Base-by-base conservation (phyloP, 2,797 vertebrate species). In the Schizopygopsis pylzovi region DNA sequence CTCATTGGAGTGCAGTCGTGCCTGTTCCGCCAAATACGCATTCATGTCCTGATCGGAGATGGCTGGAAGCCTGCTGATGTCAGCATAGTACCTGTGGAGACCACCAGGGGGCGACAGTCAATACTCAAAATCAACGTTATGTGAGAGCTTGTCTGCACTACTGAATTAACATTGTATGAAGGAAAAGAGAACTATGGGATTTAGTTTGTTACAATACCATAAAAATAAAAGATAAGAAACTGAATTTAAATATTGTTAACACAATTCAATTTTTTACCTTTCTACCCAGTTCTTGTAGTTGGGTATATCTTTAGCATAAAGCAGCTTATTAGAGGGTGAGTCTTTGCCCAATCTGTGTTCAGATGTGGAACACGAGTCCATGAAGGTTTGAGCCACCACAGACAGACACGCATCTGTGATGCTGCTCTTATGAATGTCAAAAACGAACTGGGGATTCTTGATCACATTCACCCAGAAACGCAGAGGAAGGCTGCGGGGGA, bases 11-110 rank as follows among this genome's bases (percentile, higher is more conserved):
- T 99, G 98, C 85, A 99, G 96, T 82, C 98, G 96, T 1, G 98
- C 98, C 94, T 99, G 98, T 91, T 99, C 98, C 0, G 98, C 98
- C 92, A 99, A 95, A 94, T 99, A 99, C 78, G 98, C 98, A 0
- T 99, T 99, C 98, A 99, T 99, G 94, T 99, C 98, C 94, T 99
- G 98, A 95, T 99, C 98, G 0, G 98, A 99, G 93, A 99, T 99
- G 91, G 98, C 98, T 0, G 98, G 97, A 71, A 99, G 97, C 90
- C 97, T 97, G 95, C 96, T 96, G 28, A 99, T 99, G 93, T 99
- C 98, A 0, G 98, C 97, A 16, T 99, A 99, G 95, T 99, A 99
- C 96, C 98, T 99, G 95, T 61, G 81, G 75, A 91, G 4, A 76
- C 72, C 88, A 87, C 87, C 61, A 63, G 70, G 83, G 86, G 67